These are phyloP conservation scores for Scaptomyza flava DNA, from an alignment of 2,888 invertebrate genomes.

Conservation along the genomic window DNA sequence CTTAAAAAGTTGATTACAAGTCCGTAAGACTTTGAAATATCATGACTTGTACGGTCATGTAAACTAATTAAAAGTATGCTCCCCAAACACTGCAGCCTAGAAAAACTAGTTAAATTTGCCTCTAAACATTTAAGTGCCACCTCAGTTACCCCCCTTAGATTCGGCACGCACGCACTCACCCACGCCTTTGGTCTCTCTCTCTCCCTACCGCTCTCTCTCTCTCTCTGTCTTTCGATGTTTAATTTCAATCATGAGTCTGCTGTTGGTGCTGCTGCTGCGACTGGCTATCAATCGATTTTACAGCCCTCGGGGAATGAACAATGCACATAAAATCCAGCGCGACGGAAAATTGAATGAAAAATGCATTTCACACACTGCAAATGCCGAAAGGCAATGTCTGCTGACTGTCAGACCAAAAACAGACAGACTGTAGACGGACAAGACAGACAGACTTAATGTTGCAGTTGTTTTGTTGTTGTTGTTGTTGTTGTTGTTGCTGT, in stretches of 20 bases:
- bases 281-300: constrained; percentile 76
- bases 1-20: constrained; percentile 50
- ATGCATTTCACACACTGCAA: constrained; percentile 71
- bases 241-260: constrained; percentile 74
- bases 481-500: constrained; percentile 4
- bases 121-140: constrained; percentile 62
- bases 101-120: constrained; percentile 53
- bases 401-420: constrained; percentile 25
- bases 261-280: constrained; percentile 1
- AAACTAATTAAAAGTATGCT: constrained; percentile 67
- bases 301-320: constrained; percentile 49
- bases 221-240: constrained; percentile 31
- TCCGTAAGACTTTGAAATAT: constrained; percentile 35
- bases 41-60: constrained; percentile 60
- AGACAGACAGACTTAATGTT: background rate
- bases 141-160: background rate
- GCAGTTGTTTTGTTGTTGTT: background rate
- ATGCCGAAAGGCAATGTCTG: constrained; percentile 29
- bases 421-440: constrained; percentile 2
- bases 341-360: constrained; percentile 75
- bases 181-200: constrained; percentile 17
- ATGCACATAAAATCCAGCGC: constrained; percentile 57
- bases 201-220: background rate
- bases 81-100: background rate
- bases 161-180: constrained; percentile 24